phyloP scores from a whole-genome alignment of 2,113 vertebrate genomes.

The Pluvialis apricaria region DNA sequence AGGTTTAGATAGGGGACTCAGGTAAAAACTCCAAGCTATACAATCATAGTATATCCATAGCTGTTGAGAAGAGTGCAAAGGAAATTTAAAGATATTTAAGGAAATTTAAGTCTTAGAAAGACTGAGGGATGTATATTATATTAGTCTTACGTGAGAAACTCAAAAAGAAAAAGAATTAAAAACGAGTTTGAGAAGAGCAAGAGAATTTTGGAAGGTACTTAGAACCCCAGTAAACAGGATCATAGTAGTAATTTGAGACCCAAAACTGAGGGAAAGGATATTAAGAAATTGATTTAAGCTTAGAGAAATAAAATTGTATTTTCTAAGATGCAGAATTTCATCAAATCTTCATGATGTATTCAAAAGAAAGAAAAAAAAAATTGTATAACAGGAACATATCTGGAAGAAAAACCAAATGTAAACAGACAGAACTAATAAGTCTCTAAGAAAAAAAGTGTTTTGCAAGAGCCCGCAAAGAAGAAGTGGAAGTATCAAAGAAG shows the following conservation, averaged over 20 bases:
- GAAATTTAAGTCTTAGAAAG: background rate
- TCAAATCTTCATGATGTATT: background rate
- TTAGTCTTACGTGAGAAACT: background rate
- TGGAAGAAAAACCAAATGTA: background rate
- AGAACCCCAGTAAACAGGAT: background rate
- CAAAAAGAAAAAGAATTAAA: background rate
- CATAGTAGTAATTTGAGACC: background rate
- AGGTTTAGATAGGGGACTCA: background rate
- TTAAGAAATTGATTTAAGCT: background rate
- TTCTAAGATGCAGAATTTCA: background rate
- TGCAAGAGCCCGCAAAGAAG: background rate
- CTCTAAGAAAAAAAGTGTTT: background rate
- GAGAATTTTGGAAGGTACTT: background rate
- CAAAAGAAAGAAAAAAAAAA: background rate
- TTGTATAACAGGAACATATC: background rate
- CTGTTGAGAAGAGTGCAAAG: background rate
- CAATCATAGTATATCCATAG: background rate
- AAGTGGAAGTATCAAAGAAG: background rate
- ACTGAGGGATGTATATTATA: background rate
- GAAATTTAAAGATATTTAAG: background rate
- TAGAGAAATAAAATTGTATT: background rate
- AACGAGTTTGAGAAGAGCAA: background rate
- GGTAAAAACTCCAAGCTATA: background rate
- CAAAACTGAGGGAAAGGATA: background rate
- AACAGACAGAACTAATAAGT: background rate